Percentiles rank a stretch among this genome's conserved stretches.
phyloP scores from a whole-genome alignment of 2,113 vertebrate genomes.

The Petrocephalus zakoni region DNA sequence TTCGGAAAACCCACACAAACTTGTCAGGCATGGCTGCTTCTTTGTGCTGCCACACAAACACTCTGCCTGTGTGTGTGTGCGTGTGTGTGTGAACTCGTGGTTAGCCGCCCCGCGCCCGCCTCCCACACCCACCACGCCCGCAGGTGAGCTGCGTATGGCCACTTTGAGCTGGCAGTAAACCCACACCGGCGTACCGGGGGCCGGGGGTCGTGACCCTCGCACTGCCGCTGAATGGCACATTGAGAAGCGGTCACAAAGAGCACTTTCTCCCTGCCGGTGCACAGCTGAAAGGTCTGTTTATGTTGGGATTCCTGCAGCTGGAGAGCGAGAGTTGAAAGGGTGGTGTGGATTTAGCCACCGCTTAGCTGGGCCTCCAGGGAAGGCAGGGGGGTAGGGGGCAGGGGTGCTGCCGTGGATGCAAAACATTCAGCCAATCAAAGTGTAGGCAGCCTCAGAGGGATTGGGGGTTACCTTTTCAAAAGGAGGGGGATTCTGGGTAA shows the following conservation, averaged over 20 bases:
- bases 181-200: slow-evolving; percentile 12
- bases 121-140: background rate
- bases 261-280: slow-evolving; percentile 8
- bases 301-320: slow-evolving; percentile 21
- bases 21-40: background rate
- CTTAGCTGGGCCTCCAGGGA: slow-evolving; percentile 3
- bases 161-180: background rate
- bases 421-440: background rate
- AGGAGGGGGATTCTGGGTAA: background rate
- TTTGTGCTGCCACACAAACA: background rate
- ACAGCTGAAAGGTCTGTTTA: slow-evolving; percentile 21
- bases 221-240: slow-evolving; percentile 20
- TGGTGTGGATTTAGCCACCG: background rate
- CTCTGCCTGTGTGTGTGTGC: background rate
- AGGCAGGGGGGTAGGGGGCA: background rate
- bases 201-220: slow-evolving; percentile 13
- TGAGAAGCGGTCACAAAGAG: slow-evolving; percentile 17
- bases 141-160: slow-evolving; percentile 13
- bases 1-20: background rate
- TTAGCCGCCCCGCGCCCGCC: background rate
- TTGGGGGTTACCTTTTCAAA: slow-evolving; percentile 6
- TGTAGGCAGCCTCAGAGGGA: background rate
- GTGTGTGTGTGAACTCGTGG: background rate
- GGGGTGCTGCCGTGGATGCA: background rate
- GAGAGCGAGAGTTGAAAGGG: slow-evolving; percentile 7